Percentiles rank a stretch among this genome's conserved stretches.
These are phyloP conservation scores for Spisula solida DNA, from an alignment of 2,888 invertebrate species.

Conservation along the genomic window DNA sequence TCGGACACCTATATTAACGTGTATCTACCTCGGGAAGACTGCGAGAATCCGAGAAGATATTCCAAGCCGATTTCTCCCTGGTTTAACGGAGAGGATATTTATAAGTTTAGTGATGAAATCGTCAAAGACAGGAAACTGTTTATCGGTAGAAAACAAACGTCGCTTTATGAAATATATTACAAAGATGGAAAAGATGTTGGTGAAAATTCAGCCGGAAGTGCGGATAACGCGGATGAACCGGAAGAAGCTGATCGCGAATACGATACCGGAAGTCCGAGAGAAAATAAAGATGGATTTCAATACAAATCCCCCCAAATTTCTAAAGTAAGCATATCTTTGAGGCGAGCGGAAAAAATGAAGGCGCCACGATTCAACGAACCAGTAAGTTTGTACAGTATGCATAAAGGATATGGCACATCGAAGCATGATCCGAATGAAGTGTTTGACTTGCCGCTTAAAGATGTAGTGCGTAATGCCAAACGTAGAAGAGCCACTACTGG, in stretches of 20 bases:
- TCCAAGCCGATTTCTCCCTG: slow-evolving; percentile 70
- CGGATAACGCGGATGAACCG: slow-evolving; percentile 24
- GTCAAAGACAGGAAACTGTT: slow-evolving; percentile 77
- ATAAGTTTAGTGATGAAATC: slow-evolving; percentile 80
- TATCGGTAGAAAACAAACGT: slow-evolving; percentile 71
- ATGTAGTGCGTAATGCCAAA: slow-evolving; percentile 25
- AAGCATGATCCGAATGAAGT: slow-evolving; percentile 36
- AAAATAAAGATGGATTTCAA: slow-evolving; percentile 3
- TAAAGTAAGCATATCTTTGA: slow-evolving; percentile 71
- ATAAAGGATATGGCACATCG: slow-evolving; percentile 46
- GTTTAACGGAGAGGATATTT: slow-evolving; percentile 69
- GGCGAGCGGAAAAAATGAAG: slow-evolving; percentile 41
- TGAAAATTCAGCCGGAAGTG: slow-evolving; percentile 26
- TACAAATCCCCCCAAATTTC: slow-evolving; percentile 55
- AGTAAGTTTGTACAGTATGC: slow-evolving; percentile 73
- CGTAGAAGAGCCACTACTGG: slow-evolving; percentile 19
- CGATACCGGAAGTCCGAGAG: background rate
- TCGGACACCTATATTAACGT: slow-evolving; percentile 75
- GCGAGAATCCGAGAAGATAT: slow-evolving; percentile 58
- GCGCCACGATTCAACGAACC: slow-evolving; percentile 78
- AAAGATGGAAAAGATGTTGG: slow-evolving; percentile 58
- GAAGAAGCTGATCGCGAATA: slow-evolving; percentile 27
- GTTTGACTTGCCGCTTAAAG: slow-evolving; percentile 46
- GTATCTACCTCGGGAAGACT: slow-evolving; percentile 74
- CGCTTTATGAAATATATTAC: slow-evolving; percentile 70